Evolutionary conservation across 2,888 invertebrate genomes (phyloP).

Genomic region (Zygogramma bicolorata): DNA sequence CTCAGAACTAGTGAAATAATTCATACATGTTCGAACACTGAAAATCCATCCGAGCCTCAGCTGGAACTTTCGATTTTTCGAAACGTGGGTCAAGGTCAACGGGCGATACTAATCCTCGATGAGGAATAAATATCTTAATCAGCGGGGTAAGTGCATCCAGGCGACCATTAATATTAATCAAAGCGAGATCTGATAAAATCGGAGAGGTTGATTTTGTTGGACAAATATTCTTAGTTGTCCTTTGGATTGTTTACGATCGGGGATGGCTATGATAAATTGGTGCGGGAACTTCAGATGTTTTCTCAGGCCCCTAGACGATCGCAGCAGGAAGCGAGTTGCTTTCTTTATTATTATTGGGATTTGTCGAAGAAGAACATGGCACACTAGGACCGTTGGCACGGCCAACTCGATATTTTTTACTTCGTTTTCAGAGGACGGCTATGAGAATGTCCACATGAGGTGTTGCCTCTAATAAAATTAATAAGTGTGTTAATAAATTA

Average conservation of each 20-base stretch:
- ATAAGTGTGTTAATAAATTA: conserved; percentile 25
- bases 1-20: no score
- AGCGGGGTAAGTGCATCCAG: conserved; percentile 44
- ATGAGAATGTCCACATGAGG: conserved; percentile 32
- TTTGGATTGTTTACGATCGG: conserved; percentile 50
- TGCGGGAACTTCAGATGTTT: conserved; percentile 47
- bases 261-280: conserved; percentile 52
- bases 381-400: conserved; percentile 29
- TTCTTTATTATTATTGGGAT: conserved; percentile 57
- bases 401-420: conserved; percentile 24
- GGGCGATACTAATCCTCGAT: conserved; percentile 25
- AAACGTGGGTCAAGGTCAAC: conserved; percentile 3
- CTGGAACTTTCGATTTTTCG: not conserved
- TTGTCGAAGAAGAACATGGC: conserved; percentile 50
- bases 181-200: conserved; percentile 50
- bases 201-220: conserved; percentile 31
- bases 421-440: conserved; percentile 29
- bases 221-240: conserved; percentile 42
- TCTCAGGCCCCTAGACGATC: conserved; percentile 55
- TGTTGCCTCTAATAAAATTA: conserved; percentile 37
- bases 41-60: not conserved
- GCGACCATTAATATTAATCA: conserved; percentile 55
- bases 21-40: not conserved
- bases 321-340: conserved; percentile 51
- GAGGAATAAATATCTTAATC: conserved; percentile 47